Base-by-base conservation (phyloP, 1,140 invertebrate genomes). In the Cepaea nemoralis region DNA sequence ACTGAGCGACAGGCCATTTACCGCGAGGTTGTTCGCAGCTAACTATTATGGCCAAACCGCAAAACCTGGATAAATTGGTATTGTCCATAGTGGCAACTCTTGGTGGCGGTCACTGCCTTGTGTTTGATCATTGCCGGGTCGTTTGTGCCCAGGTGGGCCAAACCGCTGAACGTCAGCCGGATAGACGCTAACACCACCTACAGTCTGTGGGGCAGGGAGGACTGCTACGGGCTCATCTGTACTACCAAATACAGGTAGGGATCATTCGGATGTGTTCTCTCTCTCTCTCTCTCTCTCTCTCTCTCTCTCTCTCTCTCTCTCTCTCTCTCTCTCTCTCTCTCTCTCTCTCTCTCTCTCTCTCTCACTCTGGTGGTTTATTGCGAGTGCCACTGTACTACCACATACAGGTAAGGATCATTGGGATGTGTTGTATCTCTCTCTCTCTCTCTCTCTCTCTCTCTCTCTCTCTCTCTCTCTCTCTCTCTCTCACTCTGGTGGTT, bases 121-220 rank as follows among this genome's bases (percentile, higher is more conserved):
- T 45, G 1, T 8, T 69, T 80, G 35, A 48, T 80, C 67, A 19
- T 80, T 12, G 66, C 78, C 24, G 78, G 78, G n/a, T 80, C 78
- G 19, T 80, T 80, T 69, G 78, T 80, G 19, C 78, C 78, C 24
- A n/a, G 48, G 45, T 80, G 78, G 78, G 78, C 78, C 31, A 39
- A 69, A n/a, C 78, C 78, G 2, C 59, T 80, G 19, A 80, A 80
- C 35, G 27, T 37, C 1, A 71, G 35, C 24, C 6, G 27, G 19
- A 50, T 37, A 0, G 39, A 69, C 10, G 35, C 67, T n/a, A 80
- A 80, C 35, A 39, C 35, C 8, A 50, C 78, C 0, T 80, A 73
- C 69, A 80, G 78, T 63, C 37, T 80, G 69, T 80, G 78, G 78
- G 78, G 67, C 2, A 6, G 78, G 69, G 67, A 80, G 69, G 78